These are phyloP conservation scores for Gymnoscopelus braueri DNA, from an alignment of 2,797 vertebrate genomes.

Conservation along the genomic window DNA sequence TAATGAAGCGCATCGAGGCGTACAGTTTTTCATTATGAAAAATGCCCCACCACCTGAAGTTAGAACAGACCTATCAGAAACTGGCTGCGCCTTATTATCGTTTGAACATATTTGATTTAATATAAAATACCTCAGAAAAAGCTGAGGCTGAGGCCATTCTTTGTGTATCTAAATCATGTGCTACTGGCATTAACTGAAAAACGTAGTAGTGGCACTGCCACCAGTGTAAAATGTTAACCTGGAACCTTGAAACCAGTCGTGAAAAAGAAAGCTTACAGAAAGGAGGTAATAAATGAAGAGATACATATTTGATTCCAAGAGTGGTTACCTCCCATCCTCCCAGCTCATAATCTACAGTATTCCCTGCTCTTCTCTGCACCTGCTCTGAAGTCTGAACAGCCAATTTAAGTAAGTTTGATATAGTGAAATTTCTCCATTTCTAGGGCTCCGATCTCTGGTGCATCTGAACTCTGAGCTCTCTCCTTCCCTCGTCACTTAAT, in stretches of 20 bases:
- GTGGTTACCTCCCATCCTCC: slow-evolving; percentile 26
- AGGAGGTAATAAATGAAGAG: slow-evolving; percentile 41
- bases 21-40: too few relatives aligned
- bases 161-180: too few relatives aligned
- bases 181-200: too few relatives aligned
- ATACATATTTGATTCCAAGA: slow-evolving; percentile 50
- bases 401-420: slow-evolving; percentile 49
- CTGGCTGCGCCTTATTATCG: too few relatives aligned
- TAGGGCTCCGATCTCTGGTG: slow-evolving; percentile 58
- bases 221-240: too few relatives aligned
- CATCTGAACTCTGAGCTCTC: slow-evolving; percentile 49
- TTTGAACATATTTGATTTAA: too few relatives aligned
- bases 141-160: too few relatives aligned
- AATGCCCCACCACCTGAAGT: too few relatives aligned
- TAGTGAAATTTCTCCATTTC: slow-evolving; percentile 56
- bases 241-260: slow-evolving; percentile 12
- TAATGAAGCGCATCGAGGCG: too few relatives aligned
- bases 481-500: slow-evolving; percentile 54
- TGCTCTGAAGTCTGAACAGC: slow-evolving; percentile 6
- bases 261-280: slow-evolving; percentile 8
- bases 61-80: too few relatives aligned
- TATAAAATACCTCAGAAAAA: too few relatives aligned
- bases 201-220: too few relatives aligned
- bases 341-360: slow-evolving; percentile 19
- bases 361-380: slow-evolving; percentile 24